Evolutionary conservation across 2,113 vertebrate species (phyloP), one percentile per base, ranked within the genome.

Genomic region (western clawed frog (Xenopus tropicalis)): DNA sequence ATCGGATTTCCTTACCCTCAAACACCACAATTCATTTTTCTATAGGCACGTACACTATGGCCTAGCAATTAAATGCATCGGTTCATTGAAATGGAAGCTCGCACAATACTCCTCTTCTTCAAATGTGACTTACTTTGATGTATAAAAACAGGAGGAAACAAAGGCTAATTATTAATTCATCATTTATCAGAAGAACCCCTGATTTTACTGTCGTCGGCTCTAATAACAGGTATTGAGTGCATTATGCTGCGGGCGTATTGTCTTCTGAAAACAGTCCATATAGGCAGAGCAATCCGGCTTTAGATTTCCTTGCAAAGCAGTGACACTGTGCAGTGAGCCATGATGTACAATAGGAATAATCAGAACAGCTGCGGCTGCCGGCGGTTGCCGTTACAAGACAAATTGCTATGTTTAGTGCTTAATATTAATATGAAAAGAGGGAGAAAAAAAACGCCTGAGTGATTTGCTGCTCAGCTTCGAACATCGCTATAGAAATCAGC

Each of bases 291-390:
- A 65, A 54, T 44, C 0, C 51, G n/a, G 61, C 61, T 65, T 72
- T 58, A 64, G 29, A 37, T 68, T 68, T 37, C 65, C 56, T 21
- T 46, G 56, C 56, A 61, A 61, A 68, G 43, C 29, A 57, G 23
- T 51, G 63, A 61, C 65, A 61, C 17, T 11, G 14, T 68, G 24
- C 65, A 16, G n/a, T 68, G 56, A 73, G 63, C 63, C 23, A 57
- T 56, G 43, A 48, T n/a, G 44, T 58, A 74, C 72, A 74, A 74
- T 72, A 66, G 71, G 54, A 37, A 68, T 61, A 74, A 74, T 74
- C 59, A 74, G 72, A 61, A 46, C 72, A 74, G 72, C 65, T 74
- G 64, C 11, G 56, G 59, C 64, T 67, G 71, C 48, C 57, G 61
- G 64, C 11, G 56, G 59, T 56, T 67, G 71, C 48, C 57, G 61